A percentile compares a stretch with the other conserved stretches of the same genome.
Conservation (phyloP, 2,797 vertebrate species). For the Malurus leucopterus region DNA sequence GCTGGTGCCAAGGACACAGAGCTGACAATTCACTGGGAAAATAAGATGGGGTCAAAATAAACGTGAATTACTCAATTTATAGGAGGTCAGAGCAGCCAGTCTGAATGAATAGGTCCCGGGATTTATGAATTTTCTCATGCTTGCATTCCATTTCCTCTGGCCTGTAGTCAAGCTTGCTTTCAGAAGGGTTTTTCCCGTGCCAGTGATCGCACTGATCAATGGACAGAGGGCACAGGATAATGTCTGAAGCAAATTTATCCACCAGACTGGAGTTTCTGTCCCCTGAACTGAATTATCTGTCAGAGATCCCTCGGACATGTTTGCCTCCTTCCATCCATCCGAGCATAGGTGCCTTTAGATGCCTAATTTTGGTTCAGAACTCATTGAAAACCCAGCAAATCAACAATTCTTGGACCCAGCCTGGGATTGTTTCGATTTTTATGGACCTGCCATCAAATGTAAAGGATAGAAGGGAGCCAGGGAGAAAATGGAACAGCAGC, state of each 20-base stretch:
- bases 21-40: not conserved
- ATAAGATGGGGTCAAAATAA: not conserved
- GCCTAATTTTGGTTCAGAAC: not conserved
- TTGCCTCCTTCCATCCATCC: not conserved
- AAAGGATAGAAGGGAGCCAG: not conserved
- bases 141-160: not conserved
- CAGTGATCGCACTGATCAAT: not conserved
- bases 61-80: not conserved
- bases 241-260: not conserved
- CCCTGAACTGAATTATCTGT: not conserved
- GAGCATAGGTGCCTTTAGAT: not conserved
- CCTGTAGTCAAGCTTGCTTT: not conserved
- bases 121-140: not conserved
- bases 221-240: not conserved
- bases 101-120: not conserved
- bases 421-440: not conserved
- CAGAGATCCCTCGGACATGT: not conserved
- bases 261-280: not conserved
- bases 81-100: not conserved
- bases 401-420: not conserved
- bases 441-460: not conserved
- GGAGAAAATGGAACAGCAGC: not conserved
- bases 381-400: not conserved
- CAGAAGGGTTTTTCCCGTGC: not conserved
- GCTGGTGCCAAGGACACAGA: not conserved